phyloP scores from a whole-genome alignment of 2,888 invertebrate species.

The Eumacrocentrus americanus region DNA sequence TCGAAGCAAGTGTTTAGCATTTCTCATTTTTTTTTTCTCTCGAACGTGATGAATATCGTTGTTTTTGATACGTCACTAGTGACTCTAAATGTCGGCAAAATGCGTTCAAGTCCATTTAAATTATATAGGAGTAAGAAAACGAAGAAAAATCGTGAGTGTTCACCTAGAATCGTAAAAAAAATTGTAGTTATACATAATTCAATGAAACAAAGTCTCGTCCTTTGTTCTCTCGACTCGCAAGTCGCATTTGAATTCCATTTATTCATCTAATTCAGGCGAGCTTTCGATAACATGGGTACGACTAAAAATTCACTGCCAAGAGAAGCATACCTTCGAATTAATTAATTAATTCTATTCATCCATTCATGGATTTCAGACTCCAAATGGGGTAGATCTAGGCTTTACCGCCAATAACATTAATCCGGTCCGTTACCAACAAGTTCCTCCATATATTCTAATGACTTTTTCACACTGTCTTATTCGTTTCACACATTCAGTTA shows the following conservation, averaged over 20 bases:
- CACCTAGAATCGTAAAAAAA: conserved; percentile 41
- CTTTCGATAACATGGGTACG: background rate
- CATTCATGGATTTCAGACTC: background rate
- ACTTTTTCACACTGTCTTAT: background rate
- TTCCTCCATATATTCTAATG: background rate
- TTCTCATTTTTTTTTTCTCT: conserved; percentile 20
- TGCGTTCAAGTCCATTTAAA: background rate
- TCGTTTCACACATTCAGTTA: background rate
- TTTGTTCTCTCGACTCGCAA: background rate
- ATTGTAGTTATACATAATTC: background rate
- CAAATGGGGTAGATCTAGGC: too few relatives aligned
- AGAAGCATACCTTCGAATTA: background rate
- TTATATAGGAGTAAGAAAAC: conserved; percentile 27
- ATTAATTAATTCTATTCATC: background rate
- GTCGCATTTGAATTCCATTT: background rate
- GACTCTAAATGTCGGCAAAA: background rate
- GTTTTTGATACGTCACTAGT: conserved; percentile 7
- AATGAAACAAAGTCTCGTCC: background rate
- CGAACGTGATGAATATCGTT: conserved; percentile 20
- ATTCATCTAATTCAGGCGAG: background rate
- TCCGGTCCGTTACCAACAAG: background rate
- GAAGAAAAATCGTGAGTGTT: conserved; percentile 47
- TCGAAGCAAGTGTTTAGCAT: conserved; percentile 10
- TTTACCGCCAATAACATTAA: background rate
- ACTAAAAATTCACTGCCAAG: conserved; percentile 10